phyloP scores from a whole-genome alignment of 2,888 invertebrate species.

The Nemotelus pantherinus region DNA sequence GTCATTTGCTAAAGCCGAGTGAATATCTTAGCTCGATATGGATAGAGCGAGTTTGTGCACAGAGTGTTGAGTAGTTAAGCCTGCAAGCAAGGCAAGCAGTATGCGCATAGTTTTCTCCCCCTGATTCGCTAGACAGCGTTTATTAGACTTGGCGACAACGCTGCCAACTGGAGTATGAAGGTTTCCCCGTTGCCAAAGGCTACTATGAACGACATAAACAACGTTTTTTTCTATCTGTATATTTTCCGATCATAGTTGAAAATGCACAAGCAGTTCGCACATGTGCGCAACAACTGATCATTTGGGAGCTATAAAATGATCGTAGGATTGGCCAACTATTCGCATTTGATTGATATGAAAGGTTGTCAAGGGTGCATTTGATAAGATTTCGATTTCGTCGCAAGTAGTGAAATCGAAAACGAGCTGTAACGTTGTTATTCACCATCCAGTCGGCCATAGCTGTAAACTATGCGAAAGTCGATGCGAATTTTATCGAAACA shows the following conservation, averaged over 20 bases:
- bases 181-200: neutral
- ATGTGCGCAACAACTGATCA: neutral
- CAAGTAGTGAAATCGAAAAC: constrained; percentile 4
- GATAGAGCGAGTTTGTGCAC: constrained; percentile 27
- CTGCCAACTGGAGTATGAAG: neutral
- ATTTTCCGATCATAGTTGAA: neutral
- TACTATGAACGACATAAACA: neutral
- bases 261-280: neutral
- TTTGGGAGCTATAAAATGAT: constrained; percentile 21
- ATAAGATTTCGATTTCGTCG: constrained; percentile 21
- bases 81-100: neutral
- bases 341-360: constrained; percentile 36
- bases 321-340: constrained; percentile 10
- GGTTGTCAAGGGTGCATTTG: constrained; percentile 23
- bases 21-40: constrained; percentile 53
- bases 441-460: neutral
- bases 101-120: neutral
- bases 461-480: neutral
- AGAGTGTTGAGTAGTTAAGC: no score
- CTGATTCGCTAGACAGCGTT: neutral
- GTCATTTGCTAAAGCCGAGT: constrained; percentile 53
- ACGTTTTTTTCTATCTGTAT: neutral
- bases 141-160: constrained; percentile 1
- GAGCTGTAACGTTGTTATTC: neutral
- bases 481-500: neutral